Evolutionary conservation across 2,113 vertebrate genomes (phyloP).

Genomic region (Prochilodus magdalenae): DNA sequence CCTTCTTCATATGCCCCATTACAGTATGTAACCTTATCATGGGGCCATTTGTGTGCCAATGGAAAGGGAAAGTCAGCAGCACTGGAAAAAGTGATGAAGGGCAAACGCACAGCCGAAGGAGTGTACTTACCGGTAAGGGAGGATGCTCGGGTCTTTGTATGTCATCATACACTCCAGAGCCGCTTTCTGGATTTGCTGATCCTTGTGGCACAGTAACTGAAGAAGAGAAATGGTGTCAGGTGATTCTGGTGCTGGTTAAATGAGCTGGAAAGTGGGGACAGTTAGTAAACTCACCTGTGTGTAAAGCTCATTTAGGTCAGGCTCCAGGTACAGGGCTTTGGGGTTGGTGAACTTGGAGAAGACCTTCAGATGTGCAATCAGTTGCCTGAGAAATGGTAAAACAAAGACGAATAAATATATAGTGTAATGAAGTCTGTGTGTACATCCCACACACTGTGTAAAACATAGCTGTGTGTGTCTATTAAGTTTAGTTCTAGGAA

Average conservation of each 20-base stretch:
- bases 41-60: constrained; percentile 17
- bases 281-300: constrained; percentile 78
- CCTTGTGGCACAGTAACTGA: constrained; percentile 92
- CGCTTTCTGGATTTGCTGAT: constrained; percentile 89
- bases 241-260: background rate
- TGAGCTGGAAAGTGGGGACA: background rate
- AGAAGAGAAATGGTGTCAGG: constrained; percentile 30
- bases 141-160: constrained; percentile 88
- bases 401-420: background rate
- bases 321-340: constrained; percentile 88
- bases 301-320: constrained; percentile 85
- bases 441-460: background rate
- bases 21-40: background rate
- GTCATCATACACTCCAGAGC: constrained; percentile 91
- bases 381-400: constrained; percentile 78
- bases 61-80: background rate
- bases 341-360: constrained; percentile 96
- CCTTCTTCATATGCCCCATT: constrained; percentile 35
- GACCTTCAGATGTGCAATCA: constrained; percentile 89
- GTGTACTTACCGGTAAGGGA: constrained; percentile 88
- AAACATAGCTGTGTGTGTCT: no score
- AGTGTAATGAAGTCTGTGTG: background rate
- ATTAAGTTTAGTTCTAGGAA: background rate
- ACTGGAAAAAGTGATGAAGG: background rate
- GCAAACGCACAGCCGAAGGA: background rate